Conservation (phyloP, 2,888 invertebrate species). For the Cyclophora albipunctata region DNA sequence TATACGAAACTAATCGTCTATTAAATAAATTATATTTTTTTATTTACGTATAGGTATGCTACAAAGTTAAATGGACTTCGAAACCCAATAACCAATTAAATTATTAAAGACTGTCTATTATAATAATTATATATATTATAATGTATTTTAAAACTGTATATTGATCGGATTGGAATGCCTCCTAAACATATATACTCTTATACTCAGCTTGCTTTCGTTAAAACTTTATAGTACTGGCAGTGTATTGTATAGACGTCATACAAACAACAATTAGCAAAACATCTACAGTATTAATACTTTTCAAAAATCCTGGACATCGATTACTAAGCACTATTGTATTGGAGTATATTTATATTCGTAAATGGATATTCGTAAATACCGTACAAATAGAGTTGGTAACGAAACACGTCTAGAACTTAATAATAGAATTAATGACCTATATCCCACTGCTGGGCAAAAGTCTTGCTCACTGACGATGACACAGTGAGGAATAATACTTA, state of each 20-base stretch:
- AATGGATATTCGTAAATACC: too few species aligned
- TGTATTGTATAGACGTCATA: conserved; percentile 7
- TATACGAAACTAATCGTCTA: conserved; percentile 14
- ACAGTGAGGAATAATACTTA: too few species aligned
- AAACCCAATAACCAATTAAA: not conserved
- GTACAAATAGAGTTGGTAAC: too few species aligned
- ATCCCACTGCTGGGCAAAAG: too few species aligned
- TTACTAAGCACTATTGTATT: too few species aligned
- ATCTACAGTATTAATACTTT: conserved; percentile 3
- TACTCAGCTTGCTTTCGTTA: conserved; percentile 2
- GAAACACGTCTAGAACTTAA: too few species aligned
- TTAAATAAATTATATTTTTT: not conserved
- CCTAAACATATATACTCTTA: too few species aligned
- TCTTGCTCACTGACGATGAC: too few species aligned
- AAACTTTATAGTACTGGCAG: conserved; percentile 18
- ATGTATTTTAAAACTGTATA: not conserved
- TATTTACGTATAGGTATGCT: not conserved
- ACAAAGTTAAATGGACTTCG: not conserved
- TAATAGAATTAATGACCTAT: too few species aligned
- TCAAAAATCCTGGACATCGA: too few species aligned
- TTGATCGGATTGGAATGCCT: too few species aligned
- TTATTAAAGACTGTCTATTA: not conserved
- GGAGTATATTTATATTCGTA: too few species aligned
- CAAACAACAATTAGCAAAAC: conserved; percentile 1
- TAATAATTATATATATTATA: conserved; percentile 2